phyloP scores from a whole-genome alignment of 1,140 invertebrate genomes.

The Drosophila jambulina region DNA sequence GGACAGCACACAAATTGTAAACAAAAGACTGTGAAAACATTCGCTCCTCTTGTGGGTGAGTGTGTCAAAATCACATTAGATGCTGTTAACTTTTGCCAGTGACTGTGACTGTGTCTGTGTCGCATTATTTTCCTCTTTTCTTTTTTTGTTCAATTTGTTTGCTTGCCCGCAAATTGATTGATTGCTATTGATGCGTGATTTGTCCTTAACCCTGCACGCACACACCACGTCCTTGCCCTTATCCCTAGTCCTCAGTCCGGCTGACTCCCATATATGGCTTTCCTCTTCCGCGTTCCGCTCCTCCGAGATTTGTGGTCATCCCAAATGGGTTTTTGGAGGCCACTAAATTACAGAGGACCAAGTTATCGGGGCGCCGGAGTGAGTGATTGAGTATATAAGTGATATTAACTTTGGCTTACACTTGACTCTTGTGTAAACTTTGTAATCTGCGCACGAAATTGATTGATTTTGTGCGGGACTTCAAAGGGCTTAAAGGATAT shows the following conservation, averaged over 20 bases:
- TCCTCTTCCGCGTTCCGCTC: slow-evolving; percentile 10
- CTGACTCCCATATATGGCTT: background rate
- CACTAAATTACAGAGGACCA: slow-evolving; percentile 35
- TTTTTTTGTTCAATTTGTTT: slow-evolving; percentile 63
- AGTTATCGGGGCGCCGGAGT: slow-evolving; percentile 20
- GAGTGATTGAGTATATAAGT: slow-evolving; percentile 26
- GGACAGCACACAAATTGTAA: slow-evolving; percentile 44
- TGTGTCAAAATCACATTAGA: slow-evolving; percentile 83
- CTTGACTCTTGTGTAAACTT: slow-evolving; percentile 66
- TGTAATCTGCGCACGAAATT: slow-evolving; percentile 38
- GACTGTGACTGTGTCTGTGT: slow-evolving; percentile 28
- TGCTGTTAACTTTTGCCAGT: slow-evolving; percentile 73
- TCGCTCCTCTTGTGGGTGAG: slow-evolving; percentile 23
- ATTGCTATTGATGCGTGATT: slow-evolving; percentile 80
- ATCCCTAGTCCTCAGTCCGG: background rate
- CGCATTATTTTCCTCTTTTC: slow-evolving; percentile 5
- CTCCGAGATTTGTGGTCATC: slow-evolving; percentile 48
- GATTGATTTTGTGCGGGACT: slow-evolving; percentile 17
- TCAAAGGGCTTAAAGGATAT: slow-evolving; percentile 7
- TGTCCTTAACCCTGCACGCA: slow-evolving; percentile 72
- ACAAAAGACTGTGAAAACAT: slow-evolving; percentile 47
- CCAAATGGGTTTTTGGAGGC: slow-evolving; percentile 33
- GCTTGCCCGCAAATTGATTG: slow-evolving; percentile 77
- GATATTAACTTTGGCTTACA: slow-evolving; percentile 72
- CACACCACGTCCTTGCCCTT: slow-evolving; percentile 22